phyloP scores from a whole-genome alignment of 2,797 vertebrate species.

The Trichosurus vulpecula region DNA sequence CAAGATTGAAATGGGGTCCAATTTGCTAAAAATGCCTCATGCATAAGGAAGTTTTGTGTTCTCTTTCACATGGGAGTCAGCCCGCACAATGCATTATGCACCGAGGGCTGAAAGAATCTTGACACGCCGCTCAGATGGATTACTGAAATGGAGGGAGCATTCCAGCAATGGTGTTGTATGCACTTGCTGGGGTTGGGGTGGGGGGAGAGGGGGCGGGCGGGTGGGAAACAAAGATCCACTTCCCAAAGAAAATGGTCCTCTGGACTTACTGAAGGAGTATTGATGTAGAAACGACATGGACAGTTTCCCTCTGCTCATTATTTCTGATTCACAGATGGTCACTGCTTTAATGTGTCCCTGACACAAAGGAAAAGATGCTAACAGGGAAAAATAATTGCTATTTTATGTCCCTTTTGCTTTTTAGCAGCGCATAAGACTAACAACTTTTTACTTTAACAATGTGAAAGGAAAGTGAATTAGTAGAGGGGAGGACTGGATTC shows the following conservation, averaged over 20 bases:
- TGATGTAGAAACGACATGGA: slow-evolving; percentile 28
- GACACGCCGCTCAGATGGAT: slow-evolving; percentile 83
- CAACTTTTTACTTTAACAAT: slow-evolving; percentile 49
- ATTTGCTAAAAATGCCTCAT: slow-evolving; percentile 84
- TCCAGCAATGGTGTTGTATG: slow-evolving; percentile 79
- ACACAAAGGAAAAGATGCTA: slow-evolving; percentile 60
- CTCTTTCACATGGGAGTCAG: slow-evolving; percentile 84
- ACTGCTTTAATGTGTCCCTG: slow-evolving; percentile 25
- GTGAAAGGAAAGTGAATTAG: slow-evolving; percentile 34
- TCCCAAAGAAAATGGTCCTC: slow-evolving; percentile 69
- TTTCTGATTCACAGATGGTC: slow-evolving; percentile 40
- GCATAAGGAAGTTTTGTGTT: slow-evolving; percentile 83
- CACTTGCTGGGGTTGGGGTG: slow-evolving; percentile 47
- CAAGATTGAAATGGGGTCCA: slow-evolving; percentile 85
- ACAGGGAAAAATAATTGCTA: slow-evolving; percentile 44
- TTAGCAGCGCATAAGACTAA: slow-evolving; percentile 60
- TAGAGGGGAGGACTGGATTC: slow-evolving; percentile 24
- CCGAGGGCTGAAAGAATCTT: slow-evolving; percentile 82
- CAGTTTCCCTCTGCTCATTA: slow-evolving; percentile 39
- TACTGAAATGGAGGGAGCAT: slow-evolving; percentile 77
- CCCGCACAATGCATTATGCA: slow-evolving; percentile 82
- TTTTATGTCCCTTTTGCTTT: slow-evolving; percentile 50
- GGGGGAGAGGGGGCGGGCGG: slow-evolving; percentile 12
- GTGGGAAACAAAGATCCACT: slow-evolving; percentile 59
- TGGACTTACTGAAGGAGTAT: slow-evolving; percentile 39